Base-by-base conservation (phyloP, 1,140 invertebrate genomes). In the Alviniconcha marisindica region DNA sequence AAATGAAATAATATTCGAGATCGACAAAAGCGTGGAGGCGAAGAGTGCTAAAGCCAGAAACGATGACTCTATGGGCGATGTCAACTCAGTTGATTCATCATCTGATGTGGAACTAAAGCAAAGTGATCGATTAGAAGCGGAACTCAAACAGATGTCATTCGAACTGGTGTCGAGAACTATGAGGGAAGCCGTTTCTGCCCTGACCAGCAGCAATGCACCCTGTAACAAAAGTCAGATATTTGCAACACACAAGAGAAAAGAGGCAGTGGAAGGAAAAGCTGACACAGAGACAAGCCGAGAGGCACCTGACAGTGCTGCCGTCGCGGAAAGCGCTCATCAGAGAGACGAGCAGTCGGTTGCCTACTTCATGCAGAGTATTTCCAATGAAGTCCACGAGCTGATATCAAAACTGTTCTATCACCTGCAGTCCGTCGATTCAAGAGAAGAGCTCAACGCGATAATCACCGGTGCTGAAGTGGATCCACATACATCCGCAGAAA, bases 381-480 rank as follows among this genome's bases (percentile, higher is more conserved):
- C 77, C 28, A 36, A 60, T 28, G 56, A 78, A 36, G 48, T 78
- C 14, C 44, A 78, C 38, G 2, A 31, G 5, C 77, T 78, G 28
- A 28, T 78, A 4, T 18, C 36, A 40, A 78, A 78, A 60, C 48
- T 60, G n/a, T 54, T 54, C 33, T 38, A n/a, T 54, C 31, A 36
- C n/a, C 7, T 54, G 77, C 24, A 78, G n/a, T 54, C 48, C 60
- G 31, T 40, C n/a, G 77, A 36, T 2, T 40, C 31, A 5, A 56
- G 21, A 24, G 48, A 60, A 36, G 48, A 78, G 7, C 31, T 56
- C 21, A 54, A 40, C 33, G 14, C 48, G 0, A 24, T 38, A 1
- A 18, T 38, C 1, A 21, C 7, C 28, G 36, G 21, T 33, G 51
- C 21, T 12, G 33, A 56, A 78, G 15, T 18, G 10, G 51, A 38